A percentile compares a stretch with the other conserved stretches of the same genome.
These are phyloP conservation scores for Limonius californicus DNA, from an alignment of 1,140 invertebrate genomes.

Conservation along the genomic window DNA sequence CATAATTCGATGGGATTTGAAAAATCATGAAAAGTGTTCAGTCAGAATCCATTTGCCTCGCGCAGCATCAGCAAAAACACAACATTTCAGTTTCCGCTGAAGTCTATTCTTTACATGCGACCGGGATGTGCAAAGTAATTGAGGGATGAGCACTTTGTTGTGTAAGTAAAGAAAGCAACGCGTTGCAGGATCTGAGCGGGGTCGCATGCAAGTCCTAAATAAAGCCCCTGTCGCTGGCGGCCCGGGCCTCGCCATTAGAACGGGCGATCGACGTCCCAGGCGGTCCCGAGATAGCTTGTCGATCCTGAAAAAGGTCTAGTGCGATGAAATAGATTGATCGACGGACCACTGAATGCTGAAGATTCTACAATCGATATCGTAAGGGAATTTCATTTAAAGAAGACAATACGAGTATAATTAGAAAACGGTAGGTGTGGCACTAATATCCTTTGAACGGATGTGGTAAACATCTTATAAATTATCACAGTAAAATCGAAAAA, in stretches of 20 bases:
- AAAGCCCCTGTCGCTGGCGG: conserved; percentile 3
- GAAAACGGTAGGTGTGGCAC: neutral
- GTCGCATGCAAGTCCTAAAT: conserved; percentile 1
- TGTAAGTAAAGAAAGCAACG: conserved; percentile 2
- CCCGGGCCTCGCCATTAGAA: conserved; percentile 2
- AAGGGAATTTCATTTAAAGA: neutral
- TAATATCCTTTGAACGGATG: too few species aligned
- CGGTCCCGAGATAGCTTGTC: conserved; percentile 1
- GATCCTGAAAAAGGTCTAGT: neutral
- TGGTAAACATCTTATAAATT: too few species aligned
- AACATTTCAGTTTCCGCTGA: neutral
- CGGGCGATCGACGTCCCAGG: neutral
- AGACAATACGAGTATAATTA: neutral
- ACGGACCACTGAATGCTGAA: neutral
- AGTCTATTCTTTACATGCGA: neutral
- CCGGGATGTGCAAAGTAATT: neutral
- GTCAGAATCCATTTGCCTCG: too few species aligned
- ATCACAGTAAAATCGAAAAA: neutral
- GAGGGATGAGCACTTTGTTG: conserved; percentile 3
- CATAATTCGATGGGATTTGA: too few species aligned
- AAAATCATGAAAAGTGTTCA: too few species aligned
- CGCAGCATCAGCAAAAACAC: too few species aligned
- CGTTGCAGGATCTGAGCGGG: neutral
- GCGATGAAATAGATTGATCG: conserved; percentile 4
- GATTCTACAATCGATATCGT: neutral